Evolutionary conservation across 2,888 invertebrate species (phyloP), one percentile per base, ranked within the genome.

Genomic region (Drosophila prostipennis): DNA sequence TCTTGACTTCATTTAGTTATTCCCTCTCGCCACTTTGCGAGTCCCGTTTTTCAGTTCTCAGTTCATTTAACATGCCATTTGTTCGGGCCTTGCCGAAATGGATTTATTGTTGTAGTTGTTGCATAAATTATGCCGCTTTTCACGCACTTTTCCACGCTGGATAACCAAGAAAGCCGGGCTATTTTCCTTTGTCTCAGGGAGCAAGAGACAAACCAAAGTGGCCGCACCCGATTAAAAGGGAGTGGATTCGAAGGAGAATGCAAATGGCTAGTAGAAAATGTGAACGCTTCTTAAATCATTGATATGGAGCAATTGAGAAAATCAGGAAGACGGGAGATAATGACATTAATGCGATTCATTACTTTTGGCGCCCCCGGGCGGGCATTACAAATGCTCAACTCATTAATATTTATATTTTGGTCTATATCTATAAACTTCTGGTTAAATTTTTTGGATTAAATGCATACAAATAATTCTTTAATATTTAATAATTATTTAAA

Each of bases 61-160:
- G 73, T 60, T 73, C 74, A 74, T 74, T 73, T 73, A 73, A 73
- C 74, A 73, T 73, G 73, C 73, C 69, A 73, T 73, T 73, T 73
- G 73, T 74, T 60, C 7, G 57, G 75, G 43, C 59, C 51, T 16
- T 53, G 67, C 54, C 68, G 51, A 53, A 73, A 74, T 61, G 68
- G 60, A 73, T 73, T 74, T 68, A 68, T 72, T 73, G 59, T 65
- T 73, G 73, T 71, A 71, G 70, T 71, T 71, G 57, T 39, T 72
- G 72, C 72, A 72, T 72, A 72, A 72, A 72, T 72, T 72, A 72
- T 72, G 64, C 37, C 56, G 65, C 65, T 72, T 64, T 72, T 71
- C 71, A 71, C 72, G 71, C 72, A 71, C 71, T 72, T 72, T 71
- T 59, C 61, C 53, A 48, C 36, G 37, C 14, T 26, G 49, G 55